Evolutionary conservation across 1,140 invertebrate genomes (phyloP).

Genomic region (Stenopsyche tienmushanensis): DNA sequence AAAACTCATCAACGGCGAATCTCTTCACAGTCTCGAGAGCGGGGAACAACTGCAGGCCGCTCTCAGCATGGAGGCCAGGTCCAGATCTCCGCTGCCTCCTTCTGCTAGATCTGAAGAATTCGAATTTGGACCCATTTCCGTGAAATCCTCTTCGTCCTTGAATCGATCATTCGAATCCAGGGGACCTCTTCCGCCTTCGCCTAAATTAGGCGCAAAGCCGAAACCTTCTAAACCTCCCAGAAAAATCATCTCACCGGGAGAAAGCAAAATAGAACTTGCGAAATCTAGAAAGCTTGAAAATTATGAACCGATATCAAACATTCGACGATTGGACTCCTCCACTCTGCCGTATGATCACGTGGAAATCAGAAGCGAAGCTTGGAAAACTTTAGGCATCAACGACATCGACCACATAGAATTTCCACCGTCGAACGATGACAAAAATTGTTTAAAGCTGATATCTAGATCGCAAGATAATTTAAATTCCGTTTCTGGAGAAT

Average conservation of each 20-base stretch:
- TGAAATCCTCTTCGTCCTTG: slow-evolving; percentile 51
- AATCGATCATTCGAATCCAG: slow-evolving; percentile 48
- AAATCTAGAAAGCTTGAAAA: slow-evolving; percentile 53
- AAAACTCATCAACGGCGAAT: slow-evolving; percentile 70
- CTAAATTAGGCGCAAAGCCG: slow-evolving; percentile 56
- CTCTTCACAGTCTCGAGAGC: slow-evolving; percentile 64
- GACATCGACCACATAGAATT: slow-evolving; percentile 65
- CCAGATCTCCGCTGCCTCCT: slow-evolving; percentile 71
- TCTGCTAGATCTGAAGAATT: slow-evolving; percentile 59
- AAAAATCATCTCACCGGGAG: slow-evolving; percentile 52
- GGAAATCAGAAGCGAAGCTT: slow-evolving; percentile 70
- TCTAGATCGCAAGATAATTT: slow-evolving; percentile 55
- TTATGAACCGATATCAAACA: slow-evolving; percentile 54
- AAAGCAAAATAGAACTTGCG: slow-evolving; percentile 51
- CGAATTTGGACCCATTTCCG: slow-evolving; percentile 52
- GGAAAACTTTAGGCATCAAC: slow-evolving; percentile 74
- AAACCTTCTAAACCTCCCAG: slow-evolving; percentile 68
- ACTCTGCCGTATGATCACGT: slow-evolving; percentile 66
- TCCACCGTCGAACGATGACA: slow-evolving; percentile 47
- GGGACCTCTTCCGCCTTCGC: slow-evolving; percentile 50
- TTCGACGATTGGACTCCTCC: slow-evolving; percentile 45
- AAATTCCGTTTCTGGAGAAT: slow-evolving; percentile 49
- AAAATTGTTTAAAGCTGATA: slow-evolving; percentile 52
- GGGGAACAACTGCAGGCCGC: slow-evolving; percentile 74
- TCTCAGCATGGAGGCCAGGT: slow-evolving; percentile 72